Conservation (phyloP, 2,113 vertebrate genomes). For the Hemiscyllium ocellatum region DNA sequence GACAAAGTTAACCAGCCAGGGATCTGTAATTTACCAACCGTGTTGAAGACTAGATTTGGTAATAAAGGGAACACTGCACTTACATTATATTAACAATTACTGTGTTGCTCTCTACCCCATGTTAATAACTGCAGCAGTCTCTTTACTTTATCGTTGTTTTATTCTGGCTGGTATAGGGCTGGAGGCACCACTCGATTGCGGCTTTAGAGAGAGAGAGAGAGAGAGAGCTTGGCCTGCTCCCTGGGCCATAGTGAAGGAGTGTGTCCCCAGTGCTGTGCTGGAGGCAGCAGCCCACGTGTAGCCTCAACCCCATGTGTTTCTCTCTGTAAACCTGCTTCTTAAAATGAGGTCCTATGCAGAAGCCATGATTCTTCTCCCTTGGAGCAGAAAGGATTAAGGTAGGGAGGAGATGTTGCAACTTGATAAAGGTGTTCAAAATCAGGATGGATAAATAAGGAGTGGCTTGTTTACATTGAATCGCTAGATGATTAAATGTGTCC, state of each 20-base stretch:
- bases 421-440: no score
- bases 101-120: not conserved
- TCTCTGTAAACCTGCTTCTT: not conserved
- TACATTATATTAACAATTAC: not conserved
- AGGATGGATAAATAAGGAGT: not conserved
- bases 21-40: not conserved
- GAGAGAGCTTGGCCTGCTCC: not conserved
- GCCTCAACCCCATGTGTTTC: not conserved
- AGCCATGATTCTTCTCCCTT: not conserved
- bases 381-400: not conserved
- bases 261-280: no score
- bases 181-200: not conserved
- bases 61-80: not conserved
- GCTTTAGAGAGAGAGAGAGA: not conserved
- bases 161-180: no score
- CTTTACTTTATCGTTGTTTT: no score
- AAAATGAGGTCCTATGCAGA: not conserved
- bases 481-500: not conserved
- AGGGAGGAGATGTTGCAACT: not conserved
- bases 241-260: not conserved
- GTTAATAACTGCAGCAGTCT: slow-evolving; percentile 40
- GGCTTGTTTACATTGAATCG: not conserved
- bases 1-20: not conserved
- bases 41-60: not conserved
- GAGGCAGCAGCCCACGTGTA: not conserved